Base-by-base conservation (phyloP, 1,140 invertebrate genomes). In the Telenomus remus region DNA sequence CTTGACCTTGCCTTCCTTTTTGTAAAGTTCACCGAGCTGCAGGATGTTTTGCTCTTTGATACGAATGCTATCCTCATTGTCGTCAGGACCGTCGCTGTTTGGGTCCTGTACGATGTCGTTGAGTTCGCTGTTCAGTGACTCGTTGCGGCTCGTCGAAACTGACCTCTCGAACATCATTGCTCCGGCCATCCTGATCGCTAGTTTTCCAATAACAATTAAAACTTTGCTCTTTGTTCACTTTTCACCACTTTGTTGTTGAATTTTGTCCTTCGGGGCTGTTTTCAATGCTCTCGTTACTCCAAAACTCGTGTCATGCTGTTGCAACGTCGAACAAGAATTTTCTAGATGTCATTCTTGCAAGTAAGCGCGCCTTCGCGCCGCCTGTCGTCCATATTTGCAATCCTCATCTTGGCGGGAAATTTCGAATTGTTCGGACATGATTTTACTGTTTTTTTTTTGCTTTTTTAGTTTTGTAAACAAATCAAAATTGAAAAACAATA, bases 1-100 rank as follows among this genome's bases (percentile, higher is more conserved):
- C 87, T 96, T 95, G 63, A 96, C 96, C 85, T 97, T 96, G 80
- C 94, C 94, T 85, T 96, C 95, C 81, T 96, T 95, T 86, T 96
- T 95, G 82, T 97, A 96, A 54, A 95, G 91, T 82, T 95, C 93
- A 11, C 95, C 96, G 35, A 97, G 90, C 81, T 97, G 94, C 47
- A 97, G 87, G 47, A 98, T 97, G 37, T 94, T 93, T 84, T 96
- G 95, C 82, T 98, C 97, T 85, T 97, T 96, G 13, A 93, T 92
- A 57, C 93, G 92, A 80, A 97, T 95, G 74, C 91, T 92, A 83
- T 96, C 95, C 84, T 97, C 95, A 86, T 96, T 92, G 84, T 94
- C 93, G 76, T 93, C 92, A 65, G 91, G 90, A 4, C 91, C 85
- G 74, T 92, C 92, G 60, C 86, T 85, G 44, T 82, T 88, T 59